phyloP scores from a whole-genome alignment of 2,888 invertebrate genomes.

The Tachina grossa region DNA sequence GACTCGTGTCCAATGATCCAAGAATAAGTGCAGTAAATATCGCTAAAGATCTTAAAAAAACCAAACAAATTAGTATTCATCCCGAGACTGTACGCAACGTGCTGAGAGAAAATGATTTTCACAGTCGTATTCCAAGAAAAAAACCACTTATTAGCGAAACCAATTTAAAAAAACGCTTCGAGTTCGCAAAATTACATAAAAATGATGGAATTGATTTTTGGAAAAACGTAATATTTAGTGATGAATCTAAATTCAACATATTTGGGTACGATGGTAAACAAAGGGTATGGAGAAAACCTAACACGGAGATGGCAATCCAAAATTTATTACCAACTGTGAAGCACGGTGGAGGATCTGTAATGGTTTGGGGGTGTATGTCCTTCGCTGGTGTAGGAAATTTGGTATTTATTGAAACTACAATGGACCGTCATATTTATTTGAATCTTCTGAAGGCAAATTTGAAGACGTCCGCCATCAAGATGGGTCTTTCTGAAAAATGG shows the following conservation, averaged over 20 bases:
- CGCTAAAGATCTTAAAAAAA: constrained; percentile 1
- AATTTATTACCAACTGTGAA: too few species aligned
- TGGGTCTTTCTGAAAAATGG: background rate
- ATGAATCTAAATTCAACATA: too few species aligned
- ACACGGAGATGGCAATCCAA: too few species aligned
- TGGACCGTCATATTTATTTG: constrained; percentile 22
- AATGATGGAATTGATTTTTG: too few species aligned
- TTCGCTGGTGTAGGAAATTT: constrained; percentile 2
- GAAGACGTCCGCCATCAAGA: background rate
- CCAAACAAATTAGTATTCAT: constrained; percentile 24
- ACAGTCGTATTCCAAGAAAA: constrained; percentile 9
- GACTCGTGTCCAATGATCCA: constrained; percentile 18
- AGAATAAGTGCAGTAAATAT: constrained; percentile 21
- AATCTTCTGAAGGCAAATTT: constrained; percentile 5
- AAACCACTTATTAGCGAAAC: background rate
- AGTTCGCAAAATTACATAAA: too few species aligned
- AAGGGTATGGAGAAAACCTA: too few species aligned
- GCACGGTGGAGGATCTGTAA: too few species aligned
- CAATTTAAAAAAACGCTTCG: too few species aligned
- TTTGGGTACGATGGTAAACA: too few species aligned
- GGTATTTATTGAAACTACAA: constrained; percentile 11
- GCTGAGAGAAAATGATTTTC: background rate
- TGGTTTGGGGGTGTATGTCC: constrained; percentile 1
- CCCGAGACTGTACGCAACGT: too few species aligned
- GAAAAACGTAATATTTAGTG: too few species aligned